A percentile compares a stretch with the other conserved stretches of the same genome.
These are phyloP conservation scores for Herminia tarsipennalis DNA, from an alignment of 2,888 invertebrate genomes.

Conservation along the genomic window DNA sequence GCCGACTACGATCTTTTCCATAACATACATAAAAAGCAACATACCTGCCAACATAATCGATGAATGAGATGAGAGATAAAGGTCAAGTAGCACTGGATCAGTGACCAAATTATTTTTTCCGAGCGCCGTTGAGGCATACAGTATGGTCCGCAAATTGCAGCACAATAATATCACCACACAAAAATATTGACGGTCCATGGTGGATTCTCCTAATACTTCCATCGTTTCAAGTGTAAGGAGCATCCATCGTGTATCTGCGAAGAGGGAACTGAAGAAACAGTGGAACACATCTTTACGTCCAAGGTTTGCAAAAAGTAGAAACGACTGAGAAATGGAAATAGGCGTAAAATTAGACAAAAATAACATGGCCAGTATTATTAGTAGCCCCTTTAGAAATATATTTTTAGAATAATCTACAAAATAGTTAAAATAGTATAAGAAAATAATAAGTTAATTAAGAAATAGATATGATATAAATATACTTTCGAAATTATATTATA, in stretches of 20 bases:
- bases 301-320: too few relatives aligned
- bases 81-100: slow-evolving; percentile 13
- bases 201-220: slow-evolving; percentile 25
- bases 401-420: too few relatives aligned
- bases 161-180: not conserved
- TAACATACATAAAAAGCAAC: slow-evolving; percentile 17
- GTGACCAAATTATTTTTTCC: slow-evolving; percentile 25
- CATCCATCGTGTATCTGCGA: slow-evolving; percentile 26
- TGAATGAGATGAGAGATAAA: slow-evolving; percentile 3
- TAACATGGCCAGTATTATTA: too few relatives aligned
- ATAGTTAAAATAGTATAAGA: too few relatives aligned
- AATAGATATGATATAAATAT: too few relatives aligned
- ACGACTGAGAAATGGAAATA: too few relatives aligned
- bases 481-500: too few relatives aligned
- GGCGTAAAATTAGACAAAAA: too few relatives aligned
- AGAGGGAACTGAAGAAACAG: not conserved
- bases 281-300: slow-evolving; percentile 5
- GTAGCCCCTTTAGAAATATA: too few relatives aligned
- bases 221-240: slow-evolving; percentile 19
- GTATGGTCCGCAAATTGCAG: not conserved
- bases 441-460: too few relatives aligned
- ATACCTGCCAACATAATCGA: slow-evolving; percentile 13
- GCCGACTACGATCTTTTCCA: slow-evolving; percentile 15
- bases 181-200: slow-evolving; percentile 20
- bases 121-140: slow-evolving; percentile 2